phyloP scores from a whole-genome alignment of 2,113 vertebrate genomes.

The Sinocyclocheilus rhinocerous region DNA sequence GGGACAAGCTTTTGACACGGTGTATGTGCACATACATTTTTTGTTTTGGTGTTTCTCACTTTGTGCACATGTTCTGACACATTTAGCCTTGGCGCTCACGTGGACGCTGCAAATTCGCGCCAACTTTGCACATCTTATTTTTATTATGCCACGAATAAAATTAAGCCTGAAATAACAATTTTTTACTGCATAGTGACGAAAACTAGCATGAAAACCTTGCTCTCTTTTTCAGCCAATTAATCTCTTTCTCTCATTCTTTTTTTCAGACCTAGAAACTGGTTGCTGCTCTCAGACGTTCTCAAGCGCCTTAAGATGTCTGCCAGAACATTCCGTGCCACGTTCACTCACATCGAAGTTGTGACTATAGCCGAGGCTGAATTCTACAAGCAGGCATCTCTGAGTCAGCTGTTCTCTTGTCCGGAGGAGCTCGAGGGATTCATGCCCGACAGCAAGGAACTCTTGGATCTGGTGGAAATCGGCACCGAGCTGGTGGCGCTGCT shows the following conservation, averaged over 20 bases:
- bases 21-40: constrained; percentile 20
- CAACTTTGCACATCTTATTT: not conserved
- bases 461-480: constrained; percentile 88
- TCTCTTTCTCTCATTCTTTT: not conserved
- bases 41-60: not conserved
- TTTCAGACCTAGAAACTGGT: constrained; percentile 87
- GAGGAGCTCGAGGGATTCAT: constrained; percentile 84
- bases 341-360: constrained; percentile 83
- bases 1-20: not conserved
- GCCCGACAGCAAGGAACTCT: constrained; percentile 85
- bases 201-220: not conserved
- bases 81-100: not conserved
- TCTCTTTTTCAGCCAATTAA: not conserved
- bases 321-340: constrained; percentile 82
- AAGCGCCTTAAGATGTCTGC: constrained; percentile 86
- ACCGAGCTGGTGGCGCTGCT: constrained; percentile 83
- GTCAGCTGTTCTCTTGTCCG: constrained; percentile 83
- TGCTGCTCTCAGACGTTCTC: constrained; percentile 84
- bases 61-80: not conserved
- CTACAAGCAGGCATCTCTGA: constrained; percentile 86
- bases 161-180: not conserved
- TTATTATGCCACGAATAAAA: not conserved
- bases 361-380: constrained; percentile 85
- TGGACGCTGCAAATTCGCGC: not conserved
- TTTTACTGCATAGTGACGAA: not conserved